Evolutionary conservation across 2,113 vertebrate species (phyloP), one percentile per base, ranked within the genome.

Genomic region (Mionectes macconnelli): DNA sequence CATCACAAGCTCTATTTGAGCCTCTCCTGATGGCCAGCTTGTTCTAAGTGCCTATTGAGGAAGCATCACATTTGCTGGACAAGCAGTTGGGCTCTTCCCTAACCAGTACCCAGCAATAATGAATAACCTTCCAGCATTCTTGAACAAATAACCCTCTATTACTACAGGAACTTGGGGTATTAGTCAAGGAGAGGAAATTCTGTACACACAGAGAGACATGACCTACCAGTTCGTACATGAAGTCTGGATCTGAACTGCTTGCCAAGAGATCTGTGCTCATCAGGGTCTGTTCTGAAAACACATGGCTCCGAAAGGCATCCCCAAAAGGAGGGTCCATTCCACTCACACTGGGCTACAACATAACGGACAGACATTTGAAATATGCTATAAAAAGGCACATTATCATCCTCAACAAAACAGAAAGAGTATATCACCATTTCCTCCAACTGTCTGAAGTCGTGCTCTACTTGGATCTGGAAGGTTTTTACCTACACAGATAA

Each of bases 321-420:
- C 98, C 99, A 97, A 99, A 99, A 98, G 99, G 99, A 98, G 99
- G 98, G 96, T 99, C 99, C 99, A 99, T 99, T 98, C 99, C 99
- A 97, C 98, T 99, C 97, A 99, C 98, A 96, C 99, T 99, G 97
- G 99, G 99, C 99, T 99, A 86, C 50, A 97, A 97, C 33, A 96
- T 53, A 97, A 72, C 21, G 27, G 55, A 94, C 60, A 95, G 9
- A 84, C 49, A 70, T 40, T 62, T 77, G 73, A 89, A 72, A 28
- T n/a, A 3, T 8, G 37, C 18, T 22, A n/a, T 4, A 56, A 64
- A 84, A 92, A 74, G 9, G 66, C 25, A n/a, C 31, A 8, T 44
- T 47, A 5, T 44, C 37, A 45, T 39, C 64, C 60, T 81, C 52
- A 68, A 23, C 24, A 27, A 57, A 87, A 69, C 77, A 62, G 25